These are phyloP conservation scores for Ochotona princeps DNA, from an alignment of 2,113 vertebrate genomes.

Conservation along the genomic window DNA sequence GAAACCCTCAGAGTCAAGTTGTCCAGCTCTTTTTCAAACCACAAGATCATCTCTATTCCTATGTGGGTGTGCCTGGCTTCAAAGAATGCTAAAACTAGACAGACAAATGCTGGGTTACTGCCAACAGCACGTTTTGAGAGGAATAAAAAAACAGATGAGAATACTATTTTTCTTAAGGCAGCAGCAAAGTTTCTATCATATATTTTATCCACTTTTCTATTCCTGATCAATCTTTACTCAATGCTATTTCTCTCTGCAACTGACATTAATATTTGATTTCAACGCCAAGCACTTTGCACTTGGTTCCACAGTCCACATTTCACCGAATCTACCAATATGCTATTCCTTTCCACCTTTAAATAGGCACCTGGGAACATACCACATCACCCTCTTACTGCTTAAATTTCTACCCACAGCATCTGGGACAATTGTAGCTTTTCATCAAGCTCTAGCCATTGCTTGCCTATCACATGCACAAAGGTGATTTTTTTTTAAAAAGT, in stretches of 20 bases:
- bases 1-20: background rate
- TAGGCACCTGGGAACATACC: background rate
- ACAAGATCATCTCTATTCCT: conserved; percentile 14
- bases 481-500: background rate
- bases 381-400: background rate
- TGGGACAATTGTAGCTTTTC: background rate
- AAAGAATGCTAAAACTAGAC: background rate
- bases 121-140: background rate
- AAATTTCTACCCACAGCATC: background rate
- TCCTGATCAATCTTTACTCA: background rate
- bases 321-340: background rate
- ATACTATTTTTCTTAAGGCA: background rate
- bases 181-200: background rate
- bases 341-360: background rate
- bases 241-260: background rate
- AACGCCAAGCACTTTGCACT: background rate
- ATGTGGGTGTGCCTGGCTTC: background rate
- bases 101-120: background rate
- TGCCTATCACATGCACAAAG: background rate
- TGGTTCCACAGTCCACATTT: background rate
- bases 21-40: conserved; percentile 21
- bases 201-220: conserved; percentile 3
- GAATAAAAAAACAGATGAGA: background rate
- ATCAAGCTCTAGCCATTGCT: background rate
- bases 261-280: conserved; percentile 22